Evolutionary conservation across 2,113 vertebrate species (phyloP).

Genomic region (Zapus hudsonius): DNA sequence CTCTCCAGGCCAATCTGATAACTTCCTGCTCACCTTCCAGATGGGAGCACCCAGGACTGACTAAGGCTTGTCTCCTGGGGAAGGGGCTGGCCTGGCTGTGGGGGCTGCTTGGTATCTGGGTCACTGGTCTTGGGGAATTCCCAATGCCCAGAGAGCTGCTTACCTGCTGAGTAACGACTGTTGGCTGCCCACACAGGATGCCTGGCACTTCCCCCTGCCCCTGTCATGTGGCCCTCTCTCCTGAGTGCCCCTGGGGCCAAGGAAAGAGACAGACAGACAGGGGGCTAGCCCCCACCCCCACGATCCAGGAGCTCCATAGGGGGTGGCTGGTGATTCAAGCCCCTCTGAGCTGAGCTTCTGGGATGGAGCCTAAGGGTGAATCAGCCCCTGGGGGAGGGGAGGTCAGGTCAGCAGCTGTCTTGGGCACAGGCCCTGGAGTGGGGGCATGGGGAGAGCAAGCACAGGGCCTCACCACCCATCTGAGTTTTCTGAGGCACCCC

Average conservation of each 20-base stretch:
- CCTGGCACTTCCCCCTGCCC: conserved; percentile 53
- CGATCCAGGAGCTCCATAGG: conserved; percentile 48
- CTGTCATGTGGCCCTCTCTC: conserved; percentile 19
- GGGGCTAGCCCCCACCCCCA: conserved; percentile 63
- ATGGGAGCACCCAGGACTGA: not conserved
- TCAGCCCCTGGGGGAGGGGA: conserved; percentile 71
- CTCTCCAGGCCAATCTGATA: not conserved
- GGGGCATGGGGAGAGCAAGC: not conserved
- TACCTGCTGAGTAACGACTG: conserved; percentile 80
- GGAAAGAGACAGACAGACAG: conserved; percentile 71
- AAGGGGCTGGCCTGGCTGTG: not conserved
- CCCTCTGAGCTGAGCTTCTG: conserved; percentile 69
- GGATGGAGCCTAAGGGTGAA: conserved; percentile 68
- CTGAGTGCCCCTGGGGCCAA: conserved; percentile 47
- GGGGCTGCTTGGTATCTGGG: conserved; percentile 73
- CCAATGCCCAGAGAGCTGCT: conserved; percentile 71
- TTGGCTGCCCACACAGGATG: conserved; percentile 77
- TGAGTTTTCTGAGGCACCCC: not conserved
- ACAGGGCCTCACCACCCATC: not conserved
- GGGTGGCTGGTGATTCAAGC: conserved; percentile 80
- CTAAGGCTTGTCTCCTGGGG: not conserved
- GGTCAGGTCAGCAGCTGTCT: conserved; percentile 40
- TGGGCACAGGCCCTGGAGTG: not conserved
- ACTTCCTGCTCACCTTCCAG: not conserved
- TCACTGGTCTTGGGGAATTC: conserved; percentile 79